Conservation (phyloP, 1,140 invertebrate genomes). For the Leguminivora glycinivorella region DNA sequence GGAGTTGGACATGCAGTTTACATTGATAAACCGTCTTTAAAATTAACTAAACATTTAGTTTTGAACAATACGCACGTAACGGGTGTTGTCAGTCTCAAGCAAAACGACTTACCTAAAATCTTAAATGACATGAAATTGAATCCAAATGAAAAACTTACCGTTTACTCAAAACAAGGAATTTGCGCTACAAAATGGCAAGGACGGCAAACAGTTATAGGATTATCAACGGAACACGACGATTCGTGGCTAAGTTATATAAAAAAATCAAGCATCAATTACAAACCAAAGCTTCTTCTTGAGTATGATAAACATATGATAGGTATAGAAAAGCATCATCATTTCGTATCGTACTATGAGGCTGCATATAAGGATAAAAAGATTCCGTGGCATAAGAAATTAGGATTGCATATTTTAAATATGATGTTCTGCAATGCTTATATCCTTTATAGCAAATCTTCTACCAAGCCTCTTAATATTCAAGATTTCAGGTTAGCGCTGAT, state of each 20-base stretch:
- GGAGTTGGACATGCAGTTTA: slow-evolving; percentile 19
- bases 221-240: slow-evolving; percentile 9
- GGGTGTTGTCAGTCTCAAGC: neutral
- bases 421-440: slow-evolving; percentile 23
- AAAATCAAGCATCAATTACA: neutral
- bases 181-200: slow-evolving; percentile 9
- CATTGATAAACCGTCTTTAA: neutral
- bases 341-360: neutral
- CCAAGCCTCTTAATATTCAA: slow-evolving; percentile 7
- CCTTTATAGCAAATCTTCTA: neutral
- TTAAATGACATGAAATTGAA: neutral
- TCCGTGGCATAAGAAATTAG: neutral
- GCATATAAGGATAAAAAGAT: slow-evolving; percentile 3
- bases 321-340: slow-evolving; percentile 11
- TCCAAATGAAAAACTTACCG: slow-evolving; percentile 4
- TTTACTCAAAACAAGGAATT: slow-evolving; percentile 19
- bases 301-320: slow-evolving; percentile 7
- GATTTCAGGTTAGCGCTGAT: slow-evolving; percentile 11
- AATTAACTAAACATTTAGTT: neutral
- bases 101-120: neutral
- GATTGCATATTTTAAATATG: slow-evolving; percentile 10
- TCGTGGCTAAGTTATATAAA: neutral
- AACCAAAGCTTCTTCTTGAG: neutral
- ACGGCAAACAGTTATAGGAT: neutral
- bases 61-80: slow-evolving; percentile 10